Percentiles rank a stretch among this genome's conserved stretches.
phyloP scores from a whole-genome alignment of 2,797 vertebrate genomes.

The Propithecus deckenii region DNA sequence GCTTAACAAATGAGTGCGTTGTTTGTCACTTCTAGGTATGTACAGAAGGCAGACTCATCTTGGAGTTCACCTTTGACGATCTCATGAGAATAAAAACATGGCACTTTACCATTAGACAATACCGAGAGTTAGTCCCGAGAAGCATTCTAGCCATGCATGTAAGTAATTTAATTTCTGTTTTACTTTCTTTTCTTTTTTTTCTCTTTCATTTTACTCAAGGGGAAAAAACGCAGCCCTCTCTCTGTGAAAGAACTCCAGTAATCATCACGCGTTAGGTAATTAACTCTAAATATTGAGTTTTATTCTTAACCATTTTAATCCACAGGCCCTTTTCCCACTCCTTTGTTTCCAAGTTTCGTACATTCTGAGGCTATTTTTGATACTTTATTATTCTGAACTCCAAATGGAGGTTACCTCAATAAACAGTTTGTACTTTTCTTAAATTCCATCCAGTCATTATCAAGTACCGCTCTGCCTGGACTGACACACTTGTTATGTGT shows the following conservation, averaged over 20 bases:
- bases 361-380: slow-evolving; percentile 22
- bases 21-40: slow-evolving; percentile 91
- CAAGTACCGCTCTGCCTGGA: background rate
- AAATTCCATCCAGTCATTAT: slow-evolving; percentile 50
- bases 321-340: background rate
- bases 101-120: slow-evolving; percentile 99
- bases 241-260: slow-evolving; percentile 43
- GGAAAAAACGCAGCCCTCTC: slow-evolving; percentile 53
- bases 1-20: background rate
- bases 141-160: slow-evolving; percentile 99
- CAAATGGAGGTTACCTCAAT: slow-evolving; percentile 2
- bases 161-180: slow-evolving; percentile 85
- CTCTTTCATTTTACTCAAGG: slow-evolving; percentile 67
- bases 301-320: slow-evolving; percentile 42
- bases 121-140: slow-evolving; percentile 97
- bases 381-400: slow-evolving; percentile 75
- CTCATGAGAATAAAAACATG: slow-evolving; percentile 99
- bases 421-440: slow-evolving; percentile 64
- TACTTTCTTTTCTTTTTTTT: background rate
- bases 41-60: slow-evolving; percentile 98
- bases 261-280: slow-evolving; percentile 66
- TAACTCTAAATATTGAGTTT: slow-evolving; percentile 78
- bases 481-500: slow-evolving; percentile 31
- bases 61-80: slow-evolving; percentile 99
- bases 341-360: slow-evolving; percentile 55